A percentile compares a stretch with the other conserved stretches of the same genome.
phyloP scores from a whole-genome alignment of 2,113 vertebrate species.

The Rhinoptilus africanus region DNA sequence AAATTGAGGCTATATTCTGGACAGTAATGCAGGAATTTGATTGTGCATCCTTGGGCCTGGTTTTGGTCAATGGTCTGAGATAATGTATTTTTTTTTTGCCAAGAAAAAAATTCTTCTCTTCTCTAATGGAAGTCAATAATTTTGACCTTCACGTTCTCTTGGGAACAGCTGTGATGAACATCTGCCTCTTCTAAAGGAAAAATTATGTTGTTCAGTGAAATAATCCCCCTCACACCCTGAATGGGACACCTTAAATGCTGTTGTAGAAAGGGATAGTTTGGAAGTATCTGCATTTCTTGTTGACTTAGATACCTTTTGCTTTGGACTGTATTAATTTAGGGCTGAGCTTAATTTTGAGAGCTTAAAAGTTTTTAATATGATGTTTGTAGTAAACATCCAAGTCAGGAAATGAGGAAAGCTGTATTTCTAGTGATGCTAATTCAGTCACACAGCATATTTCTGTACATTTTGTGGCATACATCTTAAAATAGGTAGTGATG shows the following conservation, averaged over 20 bases:
- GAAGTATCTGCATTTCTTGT: rapidly evolving
- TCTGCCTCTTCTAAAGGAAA: background rate
- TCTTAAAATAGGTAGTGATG: background rate
- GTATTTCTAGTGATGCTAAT: background rate
- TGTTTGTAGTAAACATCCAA: background rate
- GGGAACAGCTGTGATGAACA: background rate
- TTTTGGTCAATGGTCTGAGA: background rate
- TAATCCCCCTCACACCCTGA: rapidly evolving
- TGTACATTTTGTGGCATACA: background rate
- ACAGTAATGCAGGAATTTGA: background rate
- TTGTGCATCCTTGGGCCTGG: background rate
- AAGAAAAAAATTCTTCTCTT: background rate
- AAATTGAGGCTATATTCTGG: background rate
- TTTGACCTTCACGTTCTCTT: background rate
- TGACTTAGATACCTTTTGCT: background rate
- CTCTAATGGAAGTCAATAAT: background rate
- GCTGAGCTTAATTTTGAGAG: background rate
- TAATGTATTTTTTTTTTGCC: background rate
- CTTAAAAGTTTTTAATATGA: background rate
- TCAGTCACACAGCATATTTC: background rate
- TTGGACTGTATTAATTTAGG: background rate
- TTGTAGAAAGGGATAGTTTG: background rate
- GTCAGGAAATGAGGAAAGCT: background rate
- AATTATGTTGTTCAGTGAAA: background rate
- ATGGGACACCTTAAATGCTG: background rate